phyloP scores from a whole-genome alignment of 2,113 vertebrate species.

The Ctenodactylus gundi region DNA sequence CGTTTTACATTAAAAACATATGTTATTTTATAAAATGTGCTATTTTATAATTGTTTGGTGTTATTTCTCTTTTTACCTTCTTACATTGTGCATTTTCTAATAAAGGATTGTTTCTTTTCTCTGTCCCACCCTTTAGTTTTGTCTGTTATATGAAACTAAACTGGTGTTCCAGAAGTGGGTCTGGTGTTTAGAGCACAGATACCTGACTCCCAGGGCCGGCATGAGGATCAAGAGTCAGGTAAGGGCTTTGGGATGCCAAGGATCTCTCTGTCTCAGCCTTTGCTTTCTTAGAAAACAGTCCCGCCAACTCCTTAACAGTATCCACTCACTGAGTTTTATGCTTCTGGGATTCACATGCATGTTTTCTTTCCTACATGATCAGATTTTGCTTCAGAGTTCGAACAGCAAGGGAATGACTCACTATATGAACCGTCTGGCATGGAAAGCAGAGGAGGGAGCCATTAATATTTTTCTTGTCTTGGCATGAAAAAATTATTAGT shows the following conservation, averaged over 20 bases:
- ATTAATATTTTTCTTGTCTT: slow-evolving; percentile 23
- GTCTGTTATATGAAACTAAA: slow-evolving; percentile 80
- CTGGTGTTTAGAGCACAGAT: slow-evolving; percentile 82
- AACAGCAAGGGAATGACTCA: slow-evolving; percentile 36
- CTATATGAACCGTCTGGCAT: background rate
- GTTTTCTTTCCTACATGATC: background rate
- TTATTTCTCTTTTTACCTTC: background rate
- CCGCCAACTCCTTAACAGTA: background rate
- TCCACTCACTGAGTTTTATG: background rate
- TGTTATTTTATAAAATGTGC: background rate
- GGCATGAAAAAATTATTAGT: background rate
- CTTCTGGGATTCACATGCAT: background rate
- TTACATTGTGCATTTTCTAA: slow-evolving; percentile 2
- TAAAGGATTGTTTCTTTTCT: background rate
- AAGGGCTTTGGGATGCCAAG: background rate
- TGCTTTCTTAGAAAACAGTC: slow-evolving; percentile 47
- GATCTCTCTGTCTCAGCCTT: background rate
- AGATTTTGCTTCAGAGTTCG: slow-evolving; percentile 12
- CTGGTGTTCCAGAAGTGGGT: slow-evolving; percentile 81
- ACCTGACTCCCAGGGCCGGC: slow-evolving; percentile 72
- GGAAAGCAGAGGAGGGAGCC: background rate
- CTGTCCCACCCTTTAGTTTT: slow-evolving; percentile 69
- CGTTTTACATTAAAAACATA: background rate
- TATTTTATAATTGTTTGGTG: no score
- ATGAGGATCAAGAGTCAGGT: slow-evolving; percentile 79